Evolutionary conservation across 2,888 invertebrate genomes (phyloP), one percentile per base, ranked within the genome.

Genomic region (Nemoura dubitans): DNA sequence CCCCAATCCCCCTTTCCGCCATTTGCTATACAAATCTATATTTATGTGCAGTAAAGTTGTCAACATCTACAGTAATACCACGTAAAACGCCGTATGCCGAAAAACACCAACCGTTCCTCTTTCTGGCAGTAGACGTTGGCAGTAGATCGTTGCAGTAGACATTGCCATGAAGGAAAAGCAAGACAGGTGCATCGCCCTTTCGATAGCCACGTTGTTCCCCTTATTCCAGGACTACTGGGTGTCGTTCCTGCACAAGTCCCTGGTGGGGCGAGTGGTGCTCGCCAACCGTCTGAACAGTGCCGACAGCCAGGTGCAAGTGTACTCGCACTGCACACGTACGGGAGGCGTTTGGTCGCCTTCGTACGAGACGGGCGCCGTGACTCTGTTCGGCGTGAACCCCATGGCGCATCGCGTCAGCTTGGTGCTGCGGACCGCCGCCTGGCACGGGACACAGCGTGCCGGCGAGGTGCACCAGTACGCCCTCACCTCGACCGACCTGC

Each of bases 251-350:
- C 95, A 95, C 91, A 97, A 97, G 91, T 94, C 93, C 89, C 92
- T 97, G 26, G 96, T 97, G 89, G 97, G 97, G 0, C 93, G 94
- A 25, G 93, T 94, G 87, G 96, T 96, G 0, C 92, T 97, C 43
- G 94, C 95, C 25, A 92, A 94, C 0, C 93, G 93, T 87, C 91
- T 94, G 87, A 89, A 92, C 87, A 89, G 89, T 29, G 89, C 89
- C 83, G 89, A 91, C 7, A 93, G 93, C 0, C 91, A 92, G 10
- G 92, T 94, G 0, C 92, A 94, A 82, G 91, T 95, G 78, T 96
- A 94, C 90, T 95, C 95, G 0, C 97, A 97, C 90, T 98, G 97
- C 91, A 94, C 36, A 36, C 36, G 36, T 36, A 36, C 36, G 10
- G 36, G 85, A 77, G 14, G 76, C 29, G 43, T 59, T 28, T 21